Evolutionary conservation across 1,140 invertebrate genomes (phyloP), one percentile per base, ranked within the genome.

Genomic region (Coboldia fuscipes): DNA sequence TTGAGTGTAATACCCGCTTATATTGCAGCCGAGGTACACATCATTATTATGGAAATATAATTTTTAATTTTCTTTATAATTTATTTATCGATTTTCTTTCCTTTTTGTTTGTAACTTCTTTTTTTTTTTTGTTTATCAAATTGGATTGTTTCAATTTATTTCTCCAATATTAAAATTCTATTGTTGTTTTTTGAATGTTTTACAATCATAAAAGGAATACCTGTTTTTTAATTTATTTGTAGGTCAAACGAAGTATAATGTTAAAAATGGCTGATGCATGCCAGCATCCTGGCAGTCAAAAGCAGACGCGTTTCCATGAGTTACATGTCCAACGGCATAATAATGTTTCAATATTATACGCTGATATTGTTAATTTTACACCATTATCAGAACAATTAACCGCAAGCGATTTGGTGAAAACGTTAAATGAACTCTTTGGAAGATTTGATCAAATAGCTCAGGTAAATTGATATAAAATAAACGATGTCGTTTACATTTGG

Each of bases 321-420:
- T 82, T 97, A 68, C 93, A 96, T 57, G 89, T 97, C 8, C 85
- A 94, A 47, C 63, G 86, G n/a, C 86, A 97, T 53, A 90, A 94
- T 48, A 92, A 92, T 52, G 92, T 97, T 42, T 94, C 89, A 48
- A 96, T 97, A 42, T 61, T 97, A 8, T 97, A 96, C 59, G 93
- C 93, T 0, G 93, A 97, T 48, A 97, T 97, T 39, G 92, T 96
- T 24, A 94, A 94, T 55, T 97, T 97, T 51, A 97, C 93, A 1
- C 83, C 84, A 1, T 60, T 97, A 3, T 92, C 88, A 0, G 88
- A 90, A 39, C 71, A 83, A 45, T 68, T 94, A 34, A 84, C 81
- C 18, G 89, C 93, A 12, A 88, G 86, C 5, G 89, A 97, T 54
- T 59, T 97, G 12, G 93, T 97, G 1, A 80, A 80, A 57, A 88